Conservation (phyloP, 1,140 invertebrate genomes). For the Drosophila watanabei region DNA sequence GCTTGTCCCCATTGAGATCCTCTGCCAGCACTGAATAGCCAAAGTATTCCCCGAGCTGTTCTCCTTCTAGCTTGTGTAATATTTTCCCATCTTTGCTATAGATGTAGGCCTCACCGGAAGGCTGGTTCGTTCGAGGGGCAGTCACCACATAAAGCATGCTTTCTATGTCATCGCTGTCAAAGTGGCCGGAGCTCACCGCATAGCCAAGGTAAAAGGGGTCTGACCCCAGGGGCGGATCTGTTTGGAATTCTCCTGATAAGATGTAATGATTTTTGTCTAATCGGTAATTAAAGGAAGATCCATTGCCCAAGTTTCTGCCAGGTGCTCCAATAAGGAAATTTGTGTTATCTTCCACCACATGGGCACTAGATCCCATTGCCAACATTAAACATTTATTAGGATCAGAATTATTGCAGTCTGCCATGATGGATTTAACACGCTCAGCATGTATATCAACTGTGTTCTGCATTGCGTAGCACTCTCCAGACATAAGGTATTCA, state of each 20-base stretch:
- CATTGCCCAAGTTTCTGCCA: constrained; percentile 52
- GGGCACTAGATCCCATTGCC: constrained; percentile 86
- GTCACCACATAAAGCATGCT: constrained; percentile 70
- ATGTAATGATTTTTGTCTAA: accelerated
- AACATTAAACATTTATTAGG: constrained; percentile 70
- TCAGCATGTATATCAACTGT: constrained; percentile 56
- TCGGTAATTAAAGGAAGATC: not conserved
- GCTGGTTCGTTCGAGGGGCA: constrained; percentile 71
- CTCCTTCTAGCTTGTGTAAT: constrained; percentile 85
- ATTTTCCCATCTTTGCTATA: constrained; percentile 48
- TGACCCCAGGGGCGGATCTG: no score
- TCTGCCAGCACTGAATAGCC: constrained; percentile 90
- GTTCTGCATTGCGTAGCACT: constrained; percentile 83
- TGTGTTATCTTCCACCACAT: constrained; percentile 85
- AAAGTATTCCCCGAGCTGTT: constrained; percentile 92
- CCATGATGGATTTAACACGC: constrained; percentile 55
- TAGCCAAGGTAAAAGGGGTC: constrained; percentile 71
- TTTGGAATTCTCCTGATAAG: not conserved
- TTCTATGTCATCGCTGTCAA: constrained; percentile 56
- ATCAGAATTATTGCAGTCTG: no score
- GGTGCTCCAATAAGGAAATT: constrained; percentile 87
- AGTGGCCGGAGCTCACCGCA: constrained; percentile 71
- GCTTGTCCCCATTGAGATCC: constrained; percentile 90
- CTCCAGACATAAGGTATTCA: constrained; percentile 80
- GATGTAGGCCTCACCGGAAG: constrained; percentile 74